Evolutionary conservation across 2,888 invertebrate genomes (phyloP).

Genomic region (Drosophila paranaensis): DNA sequence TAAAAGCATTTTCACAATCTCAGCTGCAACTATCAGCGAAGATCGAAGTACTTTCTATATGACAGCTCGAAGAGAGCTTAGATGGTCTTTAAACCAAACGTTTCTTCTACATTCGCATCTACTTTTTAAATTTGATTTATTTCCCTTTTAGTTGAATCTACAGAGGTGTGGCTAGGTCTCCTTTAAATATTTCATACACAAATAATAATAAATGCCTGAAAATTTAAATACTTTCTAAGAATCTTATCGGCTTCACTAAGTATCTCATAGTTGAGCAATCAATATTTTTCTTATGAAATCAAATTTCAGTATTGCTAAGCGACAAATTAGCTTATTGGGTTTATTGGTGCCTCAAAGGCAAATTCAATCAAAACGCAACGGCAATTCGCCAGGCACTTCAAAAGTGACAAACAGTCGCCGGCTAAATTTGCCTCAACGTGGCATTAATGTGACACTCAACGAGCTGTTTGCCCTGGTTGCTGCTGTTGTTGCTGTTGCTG

Average conservation of each 20-base stretch:
- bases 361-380: constrained; percentile 45
- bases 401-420: constrained; percentile 45
- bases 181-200: not conserved
- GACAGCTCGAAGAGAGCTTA: too few relatives aligned
- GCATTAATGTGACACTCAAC: constrained; percentile 57
- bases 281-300: constrained; percentile 24
- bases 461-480: constrained; percentile 19
- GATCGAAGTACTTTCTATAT: too few relatives aligned
- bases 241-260: not conserved
- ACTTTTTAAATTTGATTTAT: too few relatives aligned
- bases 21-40: too few relatives aligned
- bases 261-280: constrained; percentile 3
- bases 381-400: constrained; percentile 23
- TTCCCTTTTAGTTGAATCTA: not conserved
- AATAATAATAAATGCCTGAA: not conserved
- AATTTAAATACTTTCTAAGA: not conserved
- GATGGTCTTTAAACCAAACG: too few relatives aligned
- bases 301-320: constrained; percentile 32
- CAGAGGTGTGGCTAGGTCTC: not conserved
- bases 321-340: constrained; percentile 53
- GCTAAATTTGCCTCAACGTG: constrained; percentile 30
- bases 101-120: too few relatives aligned
- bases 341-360: constrained; percentile 39
- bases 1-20: too few relatives aligned
- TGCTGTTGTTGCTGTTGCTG: constrained; percentile 16